These are phyloP conservation scores for Spea bombifrons DNA, from an alignment of 2,113 vertebrate genomes.

Conservation along the genomic window DNA sequence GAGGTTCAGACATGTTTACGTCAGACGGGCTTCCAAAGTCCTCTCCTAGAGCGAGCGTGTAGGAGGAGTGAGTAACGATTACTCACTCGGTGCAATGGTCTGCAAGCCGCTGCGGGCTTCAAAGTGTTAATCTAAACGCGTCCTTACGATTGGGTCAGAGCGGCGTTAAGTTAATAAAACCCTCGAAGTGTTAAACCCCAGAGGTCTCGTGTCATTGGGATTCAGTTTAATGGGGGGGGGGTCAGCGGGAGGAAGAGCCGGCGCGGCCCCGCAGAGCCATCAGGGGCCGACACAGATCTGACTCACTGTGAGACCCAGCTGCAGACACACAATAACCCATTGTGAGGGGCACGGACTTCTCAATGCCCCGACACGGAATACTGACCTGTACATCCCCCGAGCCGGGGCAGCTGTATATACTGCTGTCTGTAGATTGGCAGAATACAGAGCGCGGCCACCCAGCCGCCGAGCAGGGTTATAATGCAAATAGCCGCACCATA, in stretches of 20 bases:
- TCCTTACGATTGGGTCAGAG: too few relatives aligned
- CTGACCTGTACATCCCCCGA: constrained; percentile 25
- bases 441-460: too few relatives aligned
- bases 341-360: not conserved
- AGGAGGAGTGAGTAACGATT: too few relatives aligned
- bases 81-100: too few relatives aligned
- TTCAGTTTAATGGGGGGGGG: not conserved
- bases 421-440: too few relatives aligned
- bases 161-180: not conserved
- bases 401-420: constrained; percentile 12
- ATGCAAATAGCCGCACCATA: too few relatives aligned
- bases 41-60: too few relatives aligned
- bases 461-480: too few relatives aligned
- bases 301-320: constrained; percentile 29
- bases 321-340: constrained; percentile 23
- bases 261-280: not conserved
- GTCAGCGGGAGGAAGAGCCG: not conserved
- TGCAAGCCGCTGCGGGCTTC: too few relatives aligned
- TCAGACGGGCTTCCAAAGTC: too few relatives aligned
- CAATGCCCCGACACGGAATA: not conserved
- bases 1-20: too few relatives aligned
- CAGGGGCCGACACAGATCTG: constrained; percentile 1
- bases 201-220: not conserved
- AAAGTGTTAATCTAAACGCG: too few relatives aligned
- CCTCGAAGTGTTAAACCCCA: not conserved